These are phyloP conservation scores for Volucella inflata DNA, from an alignment of 2,888 invertebrate genomes.

Conservation along the genomic window DNA sequence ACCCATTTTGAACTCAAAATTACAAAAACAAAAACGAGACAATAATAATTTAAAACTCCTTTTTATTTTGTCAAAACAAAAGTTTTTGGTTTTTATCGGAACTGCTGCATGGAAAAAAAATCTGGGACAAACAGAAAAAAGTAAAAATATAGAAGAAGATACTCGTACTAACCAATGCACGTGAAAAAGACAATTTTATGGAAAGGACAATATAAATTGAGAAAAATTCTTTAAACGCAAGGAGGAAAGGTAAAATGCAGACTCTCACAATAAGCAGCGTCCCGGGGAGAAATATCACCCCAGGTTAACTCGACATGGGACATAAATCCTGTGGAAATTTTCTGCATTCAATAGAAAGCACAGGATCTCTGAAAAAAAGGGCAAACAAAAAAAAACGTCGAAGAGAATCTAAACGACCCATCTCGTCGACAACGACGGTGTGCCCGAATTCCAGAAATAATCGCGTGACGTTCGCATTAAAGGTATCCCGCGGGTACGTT, in stretches of 20 bases:
- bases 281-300: conserved; percentile 37
- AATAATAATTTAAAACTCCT: no score
- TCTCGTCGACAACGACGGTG: not conserved
- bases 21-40: not conserved
- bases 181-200: conserved; percentile 12
- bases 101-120: conserved; percentile 1
- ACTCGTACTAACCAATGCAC: conserved; percentile 9
- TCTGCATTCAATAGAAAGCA: conserved; percentile 49
- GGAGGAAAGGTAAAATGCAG: conserved; percentile 9
- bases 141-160: no score
- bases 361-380: not conserved
- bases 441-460: conserved; percentile 65
- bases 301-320: conserved; percentile 70
- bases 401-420: conserved; percentile 23
- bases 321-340: conserved; percentile 62
- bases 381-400: not conserved
- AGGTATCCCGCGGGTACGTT: conserved; percentile 58
- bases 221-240: conserved; percentile 23
- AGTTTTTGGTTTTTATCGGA: no score
- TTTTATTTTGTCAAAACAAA: conserved; percentile 19
- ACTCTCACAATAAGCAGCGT: conserved; percentile 24
- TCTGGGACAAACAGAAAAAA: conserved; percentile 39
- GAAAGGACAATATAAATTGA: conserved; percentile 39
- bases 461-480: conserved; percentile 68
- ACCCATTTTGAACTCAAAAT: conserved; percentile 17